Evolutionary conservation across 2,797 vertebrate species (phyloP).

Genomic region (Aeoliscus strigatus): DNA sequence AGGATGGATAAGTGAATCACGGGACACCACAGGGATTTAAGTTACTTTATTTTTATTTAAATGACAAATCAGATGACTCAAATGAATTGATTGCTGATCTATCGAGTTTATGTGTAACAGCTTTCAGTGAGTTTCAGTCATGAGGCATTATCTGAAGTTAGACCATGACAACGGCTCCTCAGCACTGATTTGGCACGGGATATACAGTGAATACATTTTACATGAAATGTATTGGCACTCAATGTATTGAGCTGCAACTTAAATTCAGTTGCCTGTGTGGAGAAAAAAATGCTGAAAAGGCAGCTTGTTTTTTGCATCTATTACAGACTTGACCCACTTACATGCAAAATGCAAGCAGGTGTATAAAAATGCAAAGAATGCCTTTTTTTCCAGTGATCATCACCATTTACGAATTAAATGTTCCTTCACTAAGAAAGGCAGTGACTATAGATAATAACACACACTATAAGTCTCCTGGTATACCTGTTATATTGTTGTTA

Average conservation of each 20-base stretch:
- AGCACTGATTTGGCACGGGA: constrained; percentile 29
- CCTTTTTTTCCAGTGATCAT: constrained; percentile 53
- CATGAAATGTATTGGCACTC: constrained; percentile 14
- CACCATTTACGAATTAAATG: constrained; percentile 53
- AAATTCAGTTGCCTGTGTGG: too few relatives aligned
- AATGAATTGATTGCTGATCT: constrained; percentile 5
- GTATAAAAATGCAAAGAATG: constrained; percentile 59
- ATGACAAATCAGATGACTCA: constrained; percentile 7
- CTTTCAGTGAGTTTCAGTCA: constrained; percentile 44
- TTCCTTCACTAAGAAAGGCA: constrained; percentile 29
- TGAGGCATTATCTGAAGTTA: constrained; percentile 43
- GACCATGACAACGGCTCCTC: constrained; percentile 32
- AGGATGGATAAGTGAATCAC: too few relatives aligned
- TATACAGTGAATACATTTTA: constrained; percentile 24
- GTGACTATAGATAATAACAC: constrained; percentile 12
- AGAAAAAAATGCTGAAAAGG: constrained; percentile 9
- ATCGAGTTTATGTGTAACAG: too few relatives aligned
- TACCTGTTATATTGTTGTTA: constrained; percentile 1
- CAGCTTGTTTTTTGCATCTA: constrained; percentile 14
- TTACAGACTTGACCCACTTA: constrained; percentile 51
- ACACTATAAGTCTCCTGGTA: background rate
- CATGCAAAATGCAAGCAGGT: constrained; percentile 53
- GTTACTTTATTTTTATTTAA: constrained; percentile 7
- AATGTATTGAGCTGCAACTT: too few relatives aligned
- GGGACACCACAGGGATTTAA: too few relatives aligned